Evolutionary conservation across 2,113 vertebrate genomes (phyloP).

Genomic region (Peromyscus maniculatus): DNA sequence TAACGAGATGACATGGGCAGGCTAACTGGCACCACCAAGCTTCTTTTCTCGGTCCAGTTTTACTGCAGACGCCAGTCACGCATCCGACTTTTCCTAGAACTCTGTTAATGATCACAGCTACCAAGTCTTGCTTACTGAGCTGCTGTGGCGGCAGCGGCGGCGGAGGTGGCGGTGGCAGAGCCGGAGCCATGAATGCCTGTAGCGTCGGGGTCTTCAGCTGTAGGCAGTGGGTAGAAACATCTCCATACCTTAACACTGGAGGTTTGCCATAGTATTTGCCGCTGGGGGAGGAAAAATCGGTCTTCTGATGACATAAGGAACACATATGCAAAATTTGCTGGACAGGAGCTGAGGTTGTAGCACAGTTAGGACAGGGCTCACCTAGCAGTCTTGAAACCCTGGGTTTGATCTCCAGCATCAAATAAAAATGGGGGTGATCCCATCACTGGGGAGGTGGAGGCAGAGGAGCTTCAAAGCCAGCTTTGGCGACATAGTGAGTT

Average conservation of each 20-base stretch:
- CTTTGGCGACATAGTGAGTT: not conserved
- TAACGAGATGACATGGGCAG: not conserved
- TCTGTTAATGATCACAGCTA: not conserved
- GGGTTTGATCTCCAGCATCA: not conserved
- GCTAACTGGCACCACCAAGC: not conserved
- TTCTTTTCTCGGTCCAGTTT: not conserved
- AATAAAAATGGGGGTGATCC: not conserved
- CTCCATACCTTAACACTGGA: not conserved
- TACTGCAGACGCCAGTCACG: not conserved
- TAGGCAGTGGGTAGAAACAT: not conserved
- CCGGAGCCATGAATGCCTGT: not conserved
- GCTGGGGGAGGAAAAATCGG: not conserved
- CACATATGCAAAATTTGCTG: not conserved
- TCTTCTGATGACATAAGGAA: not conserved
- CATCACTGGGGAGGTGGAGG: not conserved
- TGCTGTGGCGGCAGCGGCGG: not conserved
- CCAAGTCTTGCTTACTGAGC: not conserved
- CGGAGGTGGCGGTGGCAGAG: too few species aligned
- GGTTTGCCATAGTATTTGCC: not conserved
- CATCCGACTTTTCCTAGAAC: slow-evolving; percentile 49
- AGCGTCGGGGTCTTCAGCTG: not conserved
- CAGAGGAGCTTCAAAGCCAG: not conserved
- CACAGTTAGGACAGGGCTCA: not conserved
- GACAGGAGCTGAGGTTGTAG: not conserved
- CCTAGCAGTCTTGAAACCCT: not conserved